Evolutionary conservation across 2,797 vertebrate genomes (phyloP).

Genomic region (Gymnoscopelus braueri): DNA sequence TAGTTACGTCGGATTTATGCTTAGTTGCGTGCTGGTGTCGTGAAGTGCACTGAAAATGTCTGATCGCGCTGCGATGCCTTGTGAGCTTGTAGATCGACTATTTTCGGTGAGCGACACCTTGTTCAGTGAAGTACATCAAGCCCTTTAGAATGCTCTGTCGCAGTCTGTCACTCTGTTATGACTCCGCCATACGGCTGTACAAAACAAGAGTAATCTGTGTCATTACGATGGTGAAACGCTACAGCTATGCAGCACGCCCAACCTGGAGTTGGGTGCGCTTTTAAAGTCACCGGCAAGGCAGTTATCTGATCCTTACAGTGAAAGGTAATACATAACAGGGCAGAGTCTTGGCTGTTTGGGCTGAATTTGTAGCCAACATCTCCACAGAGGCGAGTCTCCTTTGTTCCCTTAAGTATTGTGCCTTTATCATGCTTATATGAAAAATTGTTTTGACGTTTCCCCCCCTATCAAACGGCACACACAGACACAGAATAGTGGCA

Average conservation of each 20-base stretch:
- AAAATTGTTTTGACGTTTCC: slow-evolving; percentile 71
- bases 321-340: slow-evolving; percentile 38
- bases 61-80: too few relatives aligned
- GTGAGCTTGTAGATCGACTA: too few relatives aligned
- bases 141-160: slow-evolving; percentile 20
- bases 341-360: slow-evolving; percentile 27
- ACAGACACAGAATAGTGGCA: slow-evolving; percentile 46
- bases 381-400: slow-evolving; percentile 36
- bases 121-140: too few relatives aligned
- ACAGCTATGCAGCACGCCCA: slow-evolving; percentile 25
- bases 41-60: too few relatives aligned
- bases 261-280: slow-evolving; percentile 42
- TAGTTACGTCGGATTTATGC: slow-evolving; percentile 13
- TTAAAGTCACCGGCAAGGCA: slow-evolving; percentile 31
- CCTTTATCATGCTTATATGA: slow-evolving; percentile 57
- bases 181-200: slow-evolving; percentile 54
- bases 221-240: slow-evolving; percentile 45
- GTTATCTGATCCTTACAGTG: slow-evolving; percentile 55
- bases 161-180: slow-evolving; percentile 59
- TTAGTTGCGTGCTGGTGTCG: too few relatives aligned
- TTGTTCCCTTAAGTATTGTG: slow-evolving; percentile 40
- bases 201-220: slow-evolving; percentile 66
- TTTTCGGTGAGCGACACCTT: too few relatives aligned
- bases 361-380: slow-evolving; percentile 24
- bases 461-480: slow-evolving; percentile 54